Evolutionary conservation across 1,140 invertebrate genomes (phyloP), one percentile per base, ranked within the genome.

Genomic region (Ips typographus): DNA sequence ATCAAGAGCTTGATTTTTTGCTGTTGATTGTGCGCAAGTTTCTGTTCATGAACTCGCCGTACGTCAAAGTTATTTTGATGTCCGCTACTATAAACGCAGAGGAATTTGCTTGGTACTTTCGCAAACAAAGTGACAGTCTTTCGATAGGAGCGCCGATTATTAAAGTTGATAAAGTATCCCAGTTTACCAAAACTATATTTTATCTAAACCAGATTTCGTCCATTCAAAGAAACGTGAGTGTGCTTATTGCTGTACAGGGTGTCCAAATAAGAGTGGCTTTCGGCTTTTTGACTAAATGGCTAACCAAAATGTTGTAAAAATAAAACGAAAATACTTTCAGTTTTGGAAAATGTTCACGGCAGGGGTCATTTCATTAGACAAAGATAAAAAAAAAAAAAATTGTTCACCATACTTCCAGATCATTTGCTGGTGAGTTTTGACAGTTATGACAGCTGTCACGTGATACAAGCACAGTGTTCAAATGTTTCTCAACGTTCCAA

Each of bases 1-100:
- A 96, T 77, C 88, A 94, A 78, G 94, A 99, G 65, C 94, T 95
- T 85, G 91, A 91, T 75, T 97, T 99, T 78, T 81, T 98, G 2
- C 78, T 99, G 4, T 84, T 98, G 22, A 82, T 98, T 7, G 85
- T 99, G 1, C 88, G 91, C 65, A 93, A 92, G 60, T 80, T 96
- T 8, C 77, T 96, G n/a, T 85, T 85, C 49, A 88, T 87, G 1
- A 91, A 91, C 73, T 90, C 89, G 0, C 81, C 83, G 1, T 81
- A 83, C 56, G 89, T 92, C 0, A 94, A 91, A 80, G 85, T 80
- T 74, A 86, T 96, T 43, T 77, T 96, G 1, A 95, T 95, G 93
- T 95, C 93, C 41, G 94, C 94, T 0, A 95, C 94, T 5, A 86
- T 96, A 72, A 88, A 95, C 77, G 81, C 86, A 43, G 80, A 87